Percentiles rank a stretch among this genome's conserved stretches.
These are phyloP conservation scores for Botia kubotai DNA, from an alignment of 2,797 vertebrate genomes.

Conservation along the genomic window DNA sequence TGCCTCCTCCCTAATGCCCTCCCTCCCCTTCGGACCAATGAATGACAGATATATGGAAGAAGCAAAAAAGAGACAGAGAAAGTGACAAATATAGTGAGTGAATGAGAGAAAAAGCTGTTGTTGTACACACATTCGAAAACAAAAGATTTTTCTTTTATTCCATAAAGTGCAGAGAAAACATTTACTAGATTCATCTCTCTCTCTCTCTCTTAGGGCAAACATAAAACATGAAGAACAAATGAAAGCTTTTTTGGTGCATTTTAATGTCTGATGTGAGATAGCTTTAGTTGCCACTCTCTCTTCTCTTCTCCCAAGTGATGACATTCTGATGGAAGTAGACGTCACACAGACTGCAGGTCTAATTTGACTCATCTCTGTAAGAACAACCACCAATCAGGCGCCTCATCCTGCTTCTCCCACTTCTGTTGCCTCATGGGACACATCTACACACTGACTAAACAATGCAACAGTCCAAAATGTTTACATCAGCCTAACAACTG, in stretches of 20 bases:
- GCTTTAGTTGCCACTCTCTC: slow-evolving; percentile 19
- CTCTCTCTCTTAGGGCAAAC: not conserved
- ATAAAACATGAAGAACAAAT: slow-evolving; percentile 14
- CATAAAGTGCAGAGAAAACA: slow-evolving; percentile 8
- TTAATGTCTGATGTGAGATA: slow-evolving; percentile 2
- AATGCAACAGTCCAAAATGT: slow-evolving; percentile 38
- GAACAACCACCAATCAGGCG: slow-evolving; percentile 60
- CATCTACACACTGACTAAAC: slow-evolving; percentile 44
- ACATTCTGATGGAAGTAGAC: slow-evolving; percentile 47
- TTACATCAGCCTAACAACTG: slow-evolving; percentile 59
- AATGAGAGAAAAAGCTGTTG: slow-evolving; percentile 10
- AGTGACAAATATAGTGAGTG: slow-evolving; percentile 38
- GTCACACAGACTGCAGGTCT: slow-evolving; percentile 58
- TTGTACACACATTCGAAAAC: slow-evolving; percentile 9
- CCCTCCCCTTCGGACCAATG: slow-evolving; percentile 57
- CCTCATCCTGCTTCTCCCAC: slow-evolving; percentile 26
- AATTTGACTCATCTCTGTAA: slow-evolving; percentile 70
- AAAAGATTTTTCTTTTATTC: not conserved
- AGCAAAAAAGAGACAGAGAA: slow-evolving; percentile 34
- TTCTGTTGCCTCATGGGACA: slow-evolving; percentile 23
- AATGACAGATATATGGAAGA: slow-evolving; percentile 43
- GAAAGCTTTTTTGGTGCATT: slow-evolving; percentile 36
- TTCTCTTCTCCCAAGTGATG: slow-evolving; percentile 31
- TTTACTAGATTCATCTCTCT: slow-evolving; percentile 3
- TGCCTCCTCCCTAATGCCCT: slow-evolving; percentile 74